Evolutionary conservation across 2,113 vertebrate genomes (phyloP).

Genomic region (Microcebus jonahi): DNA sequence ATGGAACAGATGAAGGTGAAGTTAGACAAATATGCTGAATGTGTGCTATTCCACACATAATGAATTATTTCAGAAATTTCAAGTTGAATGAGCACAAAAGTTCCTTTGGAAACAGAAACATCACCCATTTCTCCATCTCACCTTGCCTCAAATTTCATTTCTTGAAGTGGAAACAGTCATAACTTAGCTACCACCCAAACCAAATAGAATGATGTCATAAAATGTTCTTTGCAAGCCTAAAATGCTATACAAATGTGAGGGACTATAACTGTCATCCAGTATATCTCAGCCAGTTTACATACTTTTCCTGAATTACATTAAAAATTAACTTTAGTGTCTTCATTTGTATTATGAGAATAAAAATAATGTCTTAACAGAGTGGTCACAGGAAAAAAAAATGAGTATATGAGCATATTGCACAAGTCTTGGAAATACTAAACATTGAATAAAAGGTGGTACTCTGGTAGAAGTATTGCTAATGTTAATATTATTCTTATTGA

Average conservation of each 20-base stretch:
- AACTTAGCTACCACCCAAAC: neutral
- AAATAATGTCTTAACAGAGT: neutral
- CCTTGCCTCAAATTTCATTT: neutral
- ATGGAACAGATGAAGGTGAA: neutral
- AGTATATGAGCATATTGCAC: neutral
- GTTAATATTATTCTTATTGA: neutral
- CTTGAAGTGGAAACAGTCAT: conserved; percentile 10
- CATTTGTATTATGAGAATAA: neutral
- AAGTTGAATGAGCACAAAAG: conserved; percentile 64
- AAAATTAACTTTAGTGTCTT: neutral
- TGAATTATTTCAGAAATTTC: conserved; percentile 62
- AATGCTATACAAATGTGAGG: neutral
- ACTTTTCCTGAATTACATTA: neutral
- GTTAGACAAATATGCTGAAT: neutral
- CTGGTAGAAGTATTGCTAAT: neutral
- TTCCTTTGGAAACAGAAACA: neutral
- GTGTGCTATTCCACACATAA: neutral
- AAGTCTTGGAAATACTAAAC: neutral
- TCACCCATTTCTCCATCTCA: neutral
- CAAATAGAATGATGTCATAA: neutral
- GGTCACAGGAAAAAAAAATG: neutral
- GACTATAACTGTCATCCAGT: neutral
- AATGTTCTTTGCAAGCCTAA: neutral
- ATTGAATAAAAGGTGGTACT: neutral
- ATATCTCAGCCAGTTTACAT: neutral